Evolutionary conservation across 2,113 vertebrate genomes (phyloP), one percentile per base, ranked within the genome.

Genomic region (Macrotis lagotis): DNA sequence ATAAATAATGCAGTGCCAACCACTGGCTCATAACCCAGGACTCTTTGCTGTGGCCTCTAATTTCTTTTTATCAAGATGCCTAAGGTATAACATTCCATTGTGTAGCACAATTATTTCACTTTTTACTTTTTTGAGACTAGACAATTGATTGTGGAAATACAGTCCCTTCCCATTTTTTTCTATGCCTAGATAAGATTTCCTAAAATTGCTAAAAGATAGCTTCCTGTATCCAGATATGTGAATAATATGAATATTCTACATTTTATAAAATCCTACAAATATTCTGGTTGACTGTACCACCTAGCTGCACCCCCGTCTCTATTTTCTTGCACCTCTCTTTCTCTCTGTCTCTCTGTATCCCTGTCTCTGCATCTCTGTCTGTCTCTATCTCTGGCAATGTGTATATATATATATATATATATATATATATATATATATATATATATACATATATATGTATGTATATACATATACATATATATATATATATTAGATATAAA

Each of bases 1-100:
- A 0, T 95, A 91, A 92, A 51, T 50, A 53, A 53, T n/a, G 31
- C 8, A 89, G 14, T 19, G n/a, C 50, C 26, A 83, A 83, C 83
- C 48, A 83, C 83, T 93, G 93, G 22, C 74, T 92, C 83, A 51
- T 94, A 94, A 95, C 8, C 50, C 1, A 0, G 2, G 91, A 44
- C 66, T 94, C 11, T 74, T 95, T 95, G 93, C 52, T 59, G 26
- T 50, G 92, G 48, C 22, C 51, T 90, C 24, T n/a, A 91, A 96
- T 94, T 95, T 48, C 59, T 96, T 4, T 95, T 50, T 89, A 53
- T 96, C 50, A 97, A 92, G 95, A 90, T 94, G 0, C 0, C 91
- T 96, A 66, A 94, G 94, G 95, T 89, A 0, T 26, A 3, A 0
- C 51, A 49, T 93, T 91, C 93, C 24, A 89, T 90, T 94, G 96